phyloP scores from a whole-genome alignment of 1,140 invertebrate species.

The Drosophila nebulosa region DNA sequence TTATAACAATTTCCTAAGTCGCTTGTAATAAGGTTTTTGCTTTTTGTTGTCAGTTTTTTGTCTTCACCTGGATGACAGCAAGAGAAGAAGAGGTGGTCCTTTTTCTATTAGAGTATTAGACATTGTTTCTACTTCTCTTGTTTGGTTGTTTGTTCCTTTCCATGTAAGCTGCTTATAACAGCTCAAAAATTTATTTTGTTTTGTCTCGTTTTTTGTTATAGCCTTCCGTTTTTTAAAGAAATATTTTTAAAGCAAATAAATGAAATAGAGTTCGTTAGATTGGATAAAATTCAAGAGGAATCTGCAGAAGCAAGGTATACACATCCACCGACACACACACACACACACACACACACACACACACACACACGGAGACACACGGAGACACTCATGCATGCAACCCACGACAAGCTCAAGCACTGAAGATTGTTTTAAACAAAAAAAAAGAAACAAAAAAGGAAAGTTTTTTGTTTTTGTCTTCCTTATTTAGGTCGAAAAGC shows the following conservation, averaged over 20 bases:
- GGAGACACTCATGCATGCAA: slow-evolving; percentile 2
- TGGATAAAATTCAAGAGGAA: slow-evolving; percentile 30
- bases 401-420: slow-evolving; percentile 13
- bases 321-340: not conserved
- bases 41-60: not conserved
- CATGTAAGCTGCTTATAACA: slow-evolving; percentile 52
- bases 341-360: not conserved
- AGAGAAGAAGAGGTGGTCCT: not conserved
- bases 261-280: slow-evolving; percentile 30
- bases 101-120: slow-evolving; percentile 15
- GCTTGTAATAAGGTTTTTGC: slow-evolving; percentile 4
- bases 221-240: slow-evolving; percentile 33
- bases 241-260: slow-evolving; percentile 42
- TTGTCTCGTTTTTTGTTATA: not conserved
- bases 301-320: not conserved
- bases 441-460: slow-evolving; percentile 19
- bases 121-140: slow-evolving; percentile 29
- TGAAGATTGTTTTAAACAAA: slow-evolving; percentile 64
- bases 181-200: slow-evolving; percentile 30
- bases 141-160: not conserved
- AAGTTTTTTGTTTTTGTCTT: slow-evolving; percentile 26
- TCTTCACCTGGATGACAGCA: slow-evolving; percentile 28
- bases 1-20: not conserved
- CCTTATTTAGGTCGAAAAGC: slow-evolving; percentile 67
- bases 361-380: not conserved